phyloP scores from a whole-genome alignment of 2,888 invertebrate genomes.

The Drosophila longiperda region DNA sequence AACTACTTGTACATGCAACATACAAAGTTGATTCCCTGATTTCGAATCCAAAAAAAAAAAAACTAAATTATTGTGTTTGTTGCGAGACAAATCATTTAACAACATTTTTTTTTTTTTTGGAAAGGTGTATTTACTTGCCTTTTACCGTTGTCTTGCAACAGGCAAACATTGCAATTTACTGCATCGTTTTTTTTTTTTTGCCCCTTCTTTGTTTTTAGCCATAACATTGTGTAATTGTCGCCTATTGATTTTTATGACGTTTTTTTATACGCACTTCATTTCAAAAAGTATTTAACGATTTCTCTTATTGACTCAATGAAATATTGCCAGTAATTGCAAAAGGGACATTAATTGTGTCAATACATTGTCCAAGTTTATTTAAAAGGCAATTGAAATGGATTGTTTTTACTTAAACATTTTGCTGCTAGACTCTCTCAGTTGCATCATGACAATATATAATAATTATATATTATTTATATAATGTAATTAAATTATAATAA shows the following conservation, averaged over 20 bases:
- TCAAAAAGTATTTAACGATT: not conserved
- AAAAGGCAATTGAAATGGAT: not conserved
- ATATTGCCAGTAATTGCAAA: not conserved
- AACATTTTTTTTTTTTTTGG: not conserved
- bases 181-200: not conserved
- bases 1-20: not conserved
- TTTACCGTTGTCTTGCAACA: not conserved
- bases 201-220: not conserved
- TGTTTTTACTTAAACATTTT: too few species aligned
- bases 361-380: not conserved
- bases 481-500: too few species aligned
- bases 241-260: not conserved
- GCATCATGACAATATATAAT: too few species aligned
- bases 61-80: not conserved
- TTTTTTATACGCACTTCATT: not conserved
- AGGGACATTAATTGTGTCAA: not conserved
- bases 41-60: not conserved
- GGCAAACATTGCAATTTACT: not conserved
- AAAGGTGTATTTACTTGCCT: not conserved
- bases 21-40: not conserved
- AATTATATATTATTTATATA: too few species aligned
- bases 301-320: not conserved
- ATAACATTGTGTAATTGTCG: not conserved
- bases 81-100: not conserved
- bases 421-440: too few species aligned